phyloP scores from a whole-genome alignment of 2,888 invertebrate species.

The Papilio demoleus region DNA sequence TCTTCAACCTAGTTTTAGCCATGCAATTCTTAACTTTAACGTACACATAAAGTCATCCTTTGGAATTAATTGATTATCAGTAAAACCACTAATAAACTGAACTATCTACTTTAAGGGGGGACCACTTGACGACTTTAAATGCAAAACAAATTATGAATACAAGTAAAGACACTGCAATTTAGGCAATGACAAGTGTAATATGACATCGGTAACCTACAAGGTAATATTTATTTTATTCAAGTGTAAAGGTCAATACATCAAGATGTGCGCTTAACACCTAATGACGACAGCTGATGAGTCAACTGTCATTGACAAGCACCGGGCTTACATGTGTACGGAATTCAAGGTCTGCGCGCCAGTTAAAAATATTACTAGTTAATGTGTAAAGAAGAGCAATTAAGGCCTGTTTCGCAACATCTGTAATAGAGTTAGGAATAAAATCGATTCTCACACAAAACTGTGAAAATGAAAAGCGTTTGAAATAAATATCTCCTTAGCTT shows the following conservation, averaged over 20 bases:
- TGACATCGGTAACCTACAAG: background rate
- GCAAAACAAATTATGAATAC: background rate
- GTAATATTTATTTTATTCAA: conserved; percentile 8
- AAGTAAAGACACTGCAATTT: background rate
- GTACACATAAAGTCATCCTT: background rate
- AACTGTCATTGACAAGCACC: conserved; percentile 28
- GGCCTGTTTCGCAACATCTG: background rate
- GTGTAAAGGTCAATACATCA: conserved; percentile 13
- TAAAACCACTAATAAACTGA: too few relatives aligned
- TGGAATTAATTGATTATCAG: too few relatives aligned
- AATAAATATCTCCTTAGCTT: too few relatives aligned
- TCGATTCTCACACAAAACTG: too few relatives aligned
- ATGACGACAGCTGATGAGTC: conserved; percentile 35
- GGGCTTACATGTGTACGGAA: background rate
- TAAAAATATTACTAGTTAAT: conserved; percentile 12
- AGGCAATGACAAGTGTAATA: background rate
- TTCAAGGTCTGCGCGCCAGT: conserved; percentile 31
- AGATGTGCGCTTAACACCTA: conserved; percentile 18
- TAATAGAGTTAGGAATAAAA: too few relatives aligned
- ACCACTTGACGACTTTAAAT: too few relatives aligned
- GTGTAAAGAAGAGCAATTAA: background rate
- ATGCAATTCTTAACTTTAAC: background rate
- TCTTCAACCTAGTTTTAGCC: background rate
- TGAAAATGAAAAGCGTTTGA: too few relatives aligned
- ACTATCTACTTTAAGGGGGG: background rate